Evolutionary conservation across 2,797 vertebrate genomes (phyloP).

Genomic region (Arnoldichthys spilopterus): DNA sequence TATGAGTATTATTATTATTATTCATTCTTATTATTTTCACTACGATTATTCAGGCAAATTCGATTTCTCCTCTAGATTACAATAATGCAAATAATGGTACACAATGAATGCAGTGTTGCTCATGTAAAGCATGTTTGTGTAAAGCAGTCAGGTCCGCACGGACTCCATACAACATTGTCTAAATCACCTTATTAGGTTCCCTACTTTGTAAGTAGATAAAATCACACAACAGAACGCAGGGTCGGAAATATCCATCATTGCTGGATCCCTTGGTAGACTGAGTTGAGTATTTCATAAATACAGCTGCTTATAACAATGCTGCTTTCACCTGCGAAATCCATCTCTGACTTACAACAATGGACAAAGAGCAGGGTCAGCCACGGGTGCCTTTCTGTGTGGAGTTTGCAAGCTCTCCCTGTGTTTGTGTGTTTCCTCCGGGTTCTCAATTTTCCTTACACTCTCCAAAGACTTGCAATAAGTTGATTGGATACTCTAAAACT

Average conservation of each 20-base stretch:
- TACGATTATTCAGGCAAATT: slow-evolving; percentile 7
- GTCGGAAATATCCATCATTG: background rate
- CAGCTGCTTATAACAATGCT: background rate
- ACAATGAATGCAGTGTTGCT: background rate
- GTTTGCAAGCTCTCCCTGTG: too few species aligned
- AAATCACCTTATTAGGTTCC: slow-evolving; percentile 10
- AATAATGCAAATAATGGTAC: background rate
- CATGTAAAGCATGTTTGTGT: background rate
- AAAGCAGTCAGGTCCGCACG: background rate
- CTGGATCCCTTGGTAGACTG: background rate
- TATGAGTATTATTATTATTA: background rate
- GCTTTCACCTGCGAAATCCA: background rate
- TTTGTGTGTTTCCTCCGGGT: too few species aligned
- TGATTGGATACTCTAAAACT: too few species aligned
- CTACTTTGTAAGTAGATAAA: background rate
- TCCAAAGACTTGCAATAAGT: too few species aligned
- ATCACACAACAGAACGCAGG: background rate
- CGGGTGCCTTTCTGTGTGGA: too few species aligned
- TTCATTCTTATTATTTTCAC: background rate
- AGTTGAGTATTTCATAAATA: background rate
- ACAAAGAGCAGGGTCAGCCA: background rate
- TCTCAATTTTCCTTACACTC: too few species aligned
- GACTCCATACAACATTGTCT: background rate
- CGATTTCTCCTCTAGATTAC: background rate
- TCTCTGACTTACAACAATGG: background rate